Percentiles rank a stretch among this genome's conserved stretches.
These are phyloP conservation scores for Bos javanicus DNA, from an alignment of 2,113 vertebrate species.

Conservation along the genomic window DNA sequence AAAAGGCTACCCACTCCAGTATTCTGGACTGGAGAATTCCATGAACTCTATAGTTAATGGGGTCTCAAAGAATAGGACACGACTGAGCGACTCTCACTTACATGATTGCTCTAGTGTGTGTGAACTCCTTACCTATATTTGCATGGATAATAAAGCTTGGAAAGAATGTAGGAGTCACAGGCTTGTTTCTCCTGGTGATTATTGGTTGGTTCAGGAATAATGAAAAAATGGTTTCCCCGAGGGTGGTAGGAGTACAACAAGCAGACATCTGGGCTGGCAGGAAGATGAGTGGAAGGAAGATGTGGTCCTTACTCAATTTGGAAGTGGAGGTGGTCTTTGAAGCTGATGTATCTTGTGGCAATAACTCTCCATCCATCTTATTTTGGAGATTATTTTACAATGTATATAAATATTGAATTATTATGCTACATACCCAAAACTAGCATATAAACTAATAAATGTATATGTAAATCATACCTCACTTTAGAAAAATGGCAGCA, in stretches of 20 bases:
- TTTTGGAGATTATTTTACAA: neutral
- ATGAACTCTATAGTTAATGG: neutral
- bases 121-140: neutral
- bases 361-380: neutral
- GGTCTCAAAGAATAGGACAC: neutral
- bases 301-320: neutral
- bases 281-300: neutral
- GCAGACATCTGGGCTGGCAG: neutral
- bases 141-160: neutral
- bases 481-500: neutral
- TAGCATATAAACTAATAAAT: neutral
- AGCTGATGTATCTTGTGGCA: neutral
- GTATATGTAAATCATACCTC: neutral
- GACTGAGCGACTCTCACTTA: neutral
- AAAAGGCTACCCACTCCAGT: neutral
- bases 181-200: neutral
- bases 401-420: neutral
- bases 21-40: neutral
- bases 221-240: neutral
- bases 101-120: neutral
- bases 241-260: neutral
- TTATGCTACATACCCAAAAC: fast-evolving
- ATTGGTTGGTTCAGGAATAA: neutral
- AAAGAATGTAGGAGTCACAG: neutral
- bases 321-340: neutral